Base-by-base conservation (phyloP, 2,888 invertebrate genomes). In the Hirtodrosophila cameraria region DNA sequence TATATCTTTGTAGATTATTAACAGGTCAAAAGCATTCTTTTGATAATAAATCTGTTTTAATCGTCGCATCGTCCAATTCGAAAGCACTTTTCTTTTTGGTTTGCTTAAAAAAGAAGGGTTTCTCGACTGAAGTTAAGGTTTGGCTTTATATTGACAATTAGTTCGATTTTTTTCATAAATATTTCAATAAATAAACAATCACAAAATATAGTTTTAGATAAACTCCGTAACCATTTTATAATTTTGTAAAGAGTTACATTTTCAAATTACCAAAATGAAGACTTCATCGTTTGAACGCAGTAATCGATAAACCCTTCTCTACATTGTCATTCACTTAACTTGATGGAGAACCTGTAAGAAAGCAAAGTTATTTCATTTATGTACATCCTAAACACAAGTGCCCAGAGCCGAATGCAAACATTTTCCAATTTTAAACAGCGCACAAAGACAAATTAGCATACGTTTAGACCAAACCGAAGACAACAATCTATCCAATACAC, bases 391-490 rank as follows among this genome's bases (percentile, higher is more conserved):
- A 31, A 11, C 0, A 59, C 31, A 49, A 23, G 6, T 45, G 13
- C 45, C 7, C 12, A 12, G 12, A 12, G n/a, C 46, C 20, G 6
- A 2, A 1, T 6, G 18, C 25, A 1, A 61, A 30, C 28, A 59
- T 59, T 69, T 62, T 39, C 49, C 58, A 75, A 69, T 75, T 63
- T 75, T 52, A 74, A 77, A 31, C 75, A 38, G 45, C 36, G 75
- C 67, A 76, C 72, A 87, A 79, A 62, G 88, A 73, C 70, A 86
- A 87, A 87, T 82, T 82, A 87, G 88, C 82, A 82, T 82, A 86
- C 86, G 82, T 83, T 82, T 86, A 85, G 70, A 31, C 20, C 53
- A 49, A 78, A 33, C 35, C 52, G 46, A 71, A 55, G 62, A 55
- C 70, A 75, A 71, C 71, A 63, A 69, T 70, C 62, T 61, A 57